Conservation (phyloP, 2,113 vertebrate genomes). For the Kobus ellipsiprymnus region DNA sequence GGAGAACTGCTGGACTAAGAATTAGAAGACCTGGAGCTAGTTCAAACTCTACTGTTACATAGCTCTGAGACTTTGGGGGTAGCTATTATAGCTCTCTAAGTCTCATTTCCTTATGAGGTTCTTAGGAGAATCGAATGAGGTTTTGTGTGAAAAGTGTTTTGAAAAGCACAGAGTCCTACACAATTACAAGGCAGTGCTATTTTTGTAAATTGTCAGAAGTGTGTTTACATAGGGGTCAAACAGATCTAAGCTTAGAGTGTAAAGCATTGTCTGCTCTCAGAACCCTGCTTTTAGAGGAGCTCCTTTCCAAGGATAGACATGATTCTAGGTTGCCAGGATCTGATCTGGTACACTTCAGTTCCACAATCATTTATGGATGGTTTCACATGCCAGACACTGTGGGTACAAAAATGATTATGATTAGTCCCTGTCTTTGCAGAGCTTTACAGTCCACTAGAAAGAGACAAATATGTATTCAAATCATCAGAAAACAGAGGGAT, state of each 20-base stretch:
- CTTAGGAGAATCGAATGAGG: constrained; percentile 26
- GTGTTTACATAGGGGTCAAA: constrained; percentile 5
- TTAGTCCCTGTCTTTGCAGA: constrained; percentile 39
- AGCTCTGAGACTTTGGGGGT: constrained; percentile 12
- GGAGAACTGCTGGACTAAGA: neutral
- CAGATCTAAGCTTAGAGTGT: neutral
- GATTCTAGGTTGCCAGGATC: constrained; percentile 38
- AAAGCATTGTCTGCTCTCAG: neutral
- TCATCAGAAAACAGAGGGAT: constrained; percentile 33
- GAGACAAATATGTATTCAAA: constrained; percentile 32
- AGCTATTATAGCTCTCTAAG: neutral
- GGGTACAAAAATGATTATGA: constrained; percentile 40
- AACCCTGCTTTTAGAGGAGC: neutral
- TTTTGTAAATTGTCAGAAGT: constrained; percentile 30
- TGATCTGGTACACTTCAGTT: constrained; percentile 38
- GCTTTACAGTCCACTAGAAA: constrained; percentile 49
- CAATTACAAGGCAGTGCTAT: neutral
- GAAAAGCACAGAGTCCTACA: neutral
- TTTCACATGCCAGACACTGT: constrained; percentile 42
- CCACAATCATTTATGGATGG: constrained; percentile 24
- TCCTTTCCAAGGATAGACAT: constrained; percentile 40
- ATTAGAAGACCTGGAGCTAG: neutral
- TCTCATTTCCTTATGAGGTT: constrained; percentile 26
- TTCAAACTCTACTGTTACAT: neutral
- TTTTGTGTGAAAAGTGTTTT: constrained; percentile 14